phyloP scores from a whole-genome alignment of 2,888 invertebrate species.

The Hyposoter didymator region DNA sequence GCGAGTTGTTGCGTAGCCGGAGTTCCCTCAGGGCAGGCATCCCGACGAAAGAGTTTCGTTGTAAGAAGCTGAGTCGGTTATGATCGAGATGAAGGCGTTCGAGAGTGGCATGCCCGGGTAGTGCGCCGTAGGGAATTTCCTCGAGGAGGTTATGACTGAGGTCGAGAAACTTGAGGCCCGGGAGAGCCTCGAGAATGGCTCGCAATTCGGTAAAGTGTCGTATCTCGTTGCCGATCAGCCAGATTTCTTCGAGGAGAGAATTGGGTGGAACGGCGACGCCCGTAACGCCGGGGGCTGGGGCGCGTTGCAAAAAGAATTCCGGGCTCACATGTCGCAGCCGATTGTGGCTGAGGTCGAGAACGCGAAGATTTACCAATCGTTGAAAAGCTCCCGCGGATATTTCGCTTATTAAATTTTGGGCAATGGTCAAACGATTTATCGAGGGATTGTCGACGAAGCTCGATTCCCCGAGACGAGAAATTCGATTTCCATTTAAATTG shows the following conservation, averaged over 20 bases:
- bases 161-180: slow-evolving; percentile 91
- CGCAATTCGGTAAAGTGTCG: slow-evolving; percentile 90
- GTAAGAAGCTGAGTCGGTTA: slow-evolving; percentile 90
- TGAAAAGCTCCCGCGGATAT: slow-evolving; percentile 93
- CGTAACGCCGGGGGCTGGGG: slow-evolving; percentile 86
- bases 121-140: slow-evolving; percentile 91
- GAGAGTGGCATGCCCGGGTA: slow-evolving; percentile 92
- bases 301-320: slow-evolving; percentile 91
- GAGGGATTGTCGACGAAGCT: slow-evolving; percentile 92
- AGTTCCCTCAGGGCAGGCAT: slow-evolving; percentile 94
- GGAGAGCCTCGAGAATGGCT: slow-evolving; percentile 91
- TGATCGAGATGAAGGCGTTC: slow-evolving; percentile 93
- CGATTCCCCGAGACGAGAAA: slow-evolving; percentile 90
- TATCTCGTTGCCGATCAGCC: slow-evolving; percentile 91
- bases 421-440: slow-evolving; percentile 88
- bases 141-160: slow-evolving; percentile 91
- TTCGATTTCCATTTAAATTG: slow-evolving; percentile 89
- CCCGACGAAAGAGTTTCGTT: slow-evolving; percentile 92
- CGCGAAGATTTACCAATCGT: slow-evolving; percentile 89
- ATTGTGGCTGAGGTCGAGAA: slow-evolving; percentile 92
- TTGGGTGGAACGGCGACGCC: not conserved
- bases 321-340: slow-evolving; percentile 91
- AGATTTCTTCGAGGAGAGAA: slow-evolving; percentile 89
- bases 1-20: slow-evolving; percentile 92
- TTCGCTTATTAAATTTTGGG: slow-evolving; percentile 90